Base-by-base conservation (phyloP, 1,140 invertebrate genomes). In the Diorhabda elongata region DNA sequence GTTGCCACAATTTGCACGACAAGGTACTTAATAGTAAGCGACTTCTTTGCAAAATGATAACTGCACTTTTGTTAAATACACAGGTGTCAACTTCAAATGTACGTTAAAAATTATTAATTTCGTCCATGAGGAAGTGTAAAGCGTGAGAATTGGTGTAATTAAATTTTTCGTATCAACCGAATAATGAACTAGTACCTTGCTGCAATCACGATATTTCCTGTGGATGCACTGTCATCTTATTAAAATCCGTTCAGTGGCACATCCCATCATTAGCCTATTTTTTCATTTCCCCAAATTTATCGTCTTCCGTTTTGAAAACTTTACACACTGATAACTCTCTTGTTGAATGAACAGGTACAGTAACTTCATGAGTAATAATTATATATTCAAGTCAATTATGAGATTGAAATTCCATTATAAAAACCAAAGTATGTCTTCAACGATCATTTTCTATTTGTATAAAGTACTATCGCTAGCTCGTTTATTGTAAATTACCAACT, bases 91-190 rank as follows among this genome's bases (percentile, higher is more conserved):
- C 60, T 68, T 62, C 67, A 62, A 41, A 9, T 45, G 58, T 44
- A 61, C 45, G 61, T 63, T 68, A 47, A 57, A 58, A 61, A 52
- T 62, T 68, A 68, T 71, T 64, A 71, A 71, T 71, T 64, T 71
- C 44, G 66, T 64, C 9, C 67, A 68, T 68, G 45, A 61, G 67
- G 64, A 71, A 71, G 66, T 62, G 68, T 59, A 66, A n/a, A 71
- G 66, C 70, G 70, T 71, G 70, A 71, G 70, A 71, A 71, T 71
- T 71, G 70, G 61, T 61, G 70, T 68, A 71, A 71, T 71, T 71
- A 71, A 71, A 65, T 52, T 68, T 68, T 62, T 61, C 9, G 11
- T n/a, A 42, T 61, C 42, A 26, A 62, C 58, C n/a, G 47, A 41
- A 58, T 44, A 56, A n/a, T 62, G 7, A 47, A 26, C 26, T 26